These are phyloP conservation scores for Notodonta dromedarius DNA, from an alignment of 2,888 invertebrate genomes.

Conservation along the genomic window DNA sequence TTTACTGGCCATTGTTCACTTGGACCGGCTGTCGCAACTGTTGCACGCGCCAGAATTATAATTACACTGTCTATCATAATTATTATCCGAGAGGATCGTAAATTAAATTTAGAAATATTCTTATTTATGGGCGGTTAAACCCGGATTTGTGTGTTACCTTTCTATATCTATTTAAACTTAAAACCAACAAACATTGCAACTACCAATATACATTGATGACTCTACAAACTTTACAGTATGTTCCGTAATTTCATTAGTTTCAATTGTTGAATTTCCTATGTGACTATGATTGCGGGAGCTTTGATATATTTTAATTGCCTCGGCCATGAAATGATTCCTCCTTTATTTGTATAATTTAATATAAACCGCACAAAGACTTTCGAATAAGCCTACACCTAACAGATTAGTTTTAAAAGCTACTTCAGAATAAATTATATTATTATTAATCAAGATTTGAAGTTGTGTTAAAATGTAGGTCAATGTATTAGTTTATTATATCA, in stretches of 20 bases:
- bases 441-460: neutral
- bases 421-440: neutral
- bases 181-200: too few relatives aligned
- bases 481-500: neutral
- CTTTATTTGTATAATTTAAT: too few relatives aligned
- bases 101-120: slow-evolving; percentile 1
- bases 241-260: too few relatives aligned
- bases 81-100: neutral
- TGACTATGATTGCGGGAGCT: too few relatives aligned
- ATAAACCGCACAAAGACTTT: too few relatives aligned
- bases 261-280: too few relatives aligned
- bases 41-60: slow-evolving; percentile 10
- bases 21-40: slow-evolving; percentile 24
- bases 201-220: too few relatives aligned
- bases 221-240: too few relatives aligned
- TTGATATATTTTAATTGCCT: too few relatives aligned
- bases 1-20: slow-evolving; percentile 61
- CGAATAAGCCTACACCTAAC: neutral
- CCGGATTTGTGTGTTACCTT: too few relatives aligned
- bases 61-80: slow-evolving; percentile 5
- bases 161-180: too few relatives aligned
- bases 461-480: slow-evolving; percentile 3
- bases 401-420: neutral
- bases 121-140: neutral
- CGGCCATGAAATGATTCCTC: too few relatives aligned